Evolutionary conservation across 2,113 vertebrate genomes (phyloP), one percentile per base, ranked within the genome.

Genomic region (Barnardius zonarius): DNA sequence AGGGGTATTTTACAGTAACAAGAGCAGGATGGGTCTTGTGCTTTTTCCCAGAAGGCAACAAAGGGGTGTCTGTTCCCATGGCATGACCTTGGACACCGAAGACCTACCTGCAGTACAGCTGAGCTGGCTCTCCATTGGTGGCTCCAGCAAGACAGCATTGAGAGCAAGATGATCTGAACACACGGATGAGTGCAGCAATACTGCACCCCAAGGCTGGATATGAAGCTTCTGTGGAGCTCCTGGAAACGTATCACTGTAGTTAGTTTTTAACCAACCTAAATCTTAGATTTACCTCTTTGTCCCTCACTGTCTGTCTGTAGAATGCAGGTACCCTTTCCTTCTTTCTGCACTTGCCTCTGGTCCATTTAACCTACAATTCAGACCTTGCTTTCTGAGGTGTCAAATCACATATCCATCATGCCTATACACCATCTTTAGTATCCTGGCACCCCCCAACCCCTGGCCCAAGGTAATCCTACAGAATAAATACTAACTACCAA

Each of bases 41-140:
- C n/a, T 41, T 89, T 44, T 79, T 79, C 70, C 63, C 48, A 89
- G 80, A 92, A 81, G 69, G 66, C 48, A 61, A 9, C 69, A 69
- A 75, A 68, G 37, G 64, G 2, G 2, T 39, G 23, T 25, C 55
- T 68, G 64, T n/a, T 80, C 39, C 68, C 44, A 16, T 0, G 1
- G 18, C 31, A 31, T 1, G 0, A n/a, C 18, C 19, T 11, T 1
- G 1, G 59, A 24, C 16, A 6, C 37, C 0, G 0, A n/a, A 41
- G 68, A 64, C 46, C 13, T 64, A 72, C 74, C 91, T 95, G 43
- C 63, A 48, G 55, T 2, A 1, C 24, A 39, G 30, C 3, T 4
- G 41, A 31, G 22, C 27, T 74, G 54, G 17, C 10, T 57, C 7
- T 76, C 2, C 1, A 0, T 43, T 0, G 0, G 33, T 55, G 80